Base-by-base conservation (phyloP, 1,140 invertebrate species). In the Battus philenor region DNA sequence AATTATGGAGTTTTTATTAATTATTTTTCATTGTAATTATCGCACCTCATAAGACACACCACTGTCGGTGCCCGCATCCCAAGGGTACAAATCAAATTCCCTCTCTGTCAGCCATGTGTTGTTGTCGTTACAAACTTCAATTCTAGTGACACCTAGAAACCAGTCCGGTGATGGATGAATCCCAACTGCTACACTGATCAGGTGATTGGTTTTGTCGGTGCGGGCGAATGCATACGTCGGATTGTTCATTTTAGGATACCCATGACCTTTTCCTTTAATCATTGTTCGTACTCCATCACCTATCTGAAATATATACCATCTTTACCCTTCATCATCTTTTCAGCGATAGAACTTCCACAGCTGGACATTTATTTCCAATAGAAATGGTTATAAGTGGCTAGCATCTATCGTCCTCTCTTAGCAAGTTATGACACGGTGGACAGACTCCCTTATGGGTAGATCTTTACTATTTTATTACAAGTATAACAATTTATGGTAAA, bases 61-160 rank as follows among this genome's bases (percentile, higher is more conserved):
- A 26, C 63, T 83, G 18, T 83, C 75, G 15, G 75, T 81, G 0
- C 79, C 79, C 17, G 79, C 77, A 30, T 81, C 79, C 79, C 79
- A 83, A 0, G 68, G 77, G 45, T 66, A 81, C 11, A 83, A 47
- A 17, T 77, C 69, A 1, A 83, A 26, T 50, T 79, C 75, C 13
- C 71, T 57, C 22, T 83, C 71, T 6, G 46, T 18, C 1, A 81
- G 34, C 80, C 80, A 84, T 0, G 71, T 75, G 15, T 76, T 73
- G 20, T 73, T 66, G 39, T 58, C 50, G 31, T 71, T 68, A 16
- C 80, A 84, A 1, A 84, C 39, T 41, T 84, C 75, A 32, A 80
- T 80, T 26, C 72, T 69, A 4, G 64, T 70, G 0, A 84, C 68
- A 6, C 80, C 80, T 0, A 81, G 54, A 29, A 80, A 84, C 80